Conservation (phyloP, 1,140 invertebrate species). For the Drosophila tristis region DNA sequence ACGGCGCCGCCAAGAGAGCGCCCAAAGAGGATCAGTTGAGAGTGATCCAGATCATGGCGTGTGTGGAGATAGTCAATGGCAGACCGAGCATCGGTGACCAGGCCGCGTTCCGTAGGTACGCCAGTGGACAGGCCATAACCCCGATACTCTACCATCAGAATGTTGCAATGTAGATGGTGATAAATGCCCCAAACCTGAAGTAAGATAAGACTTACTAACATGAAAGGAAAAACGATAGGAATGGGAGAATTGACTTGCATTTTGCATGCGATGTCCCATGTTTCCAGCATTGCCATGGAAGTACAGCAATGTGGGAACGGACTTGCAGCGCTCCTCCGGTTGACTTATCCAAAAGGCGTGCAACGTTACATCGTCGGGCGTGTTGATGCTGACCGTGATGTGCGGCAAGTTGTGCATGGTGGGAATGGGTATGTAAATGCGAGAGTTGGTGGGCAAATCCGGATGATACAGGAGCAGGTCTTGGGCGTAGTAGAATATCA, state of each 20-base stretch:
- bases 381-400: constrained; percentile 90
- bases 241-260: constrained; percentile 82
- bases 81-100: constrained; percentile 94
- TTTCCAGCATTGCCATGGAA: constrained; percentile 98
- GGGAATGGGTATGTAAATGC: constrained; percentile 93
- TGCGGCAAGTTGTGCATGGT: constrained; percentile 91
- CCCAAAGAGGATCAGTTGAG: constrained; percentile 96
- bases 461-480: constrained; percentile 95
- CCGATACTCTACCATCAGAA: constrained; percentile 96
- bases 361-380: constrained; percentile 91
- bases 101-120: constrained; percentile 92
- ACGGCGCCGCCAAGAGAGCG: constrained; percentile 95
- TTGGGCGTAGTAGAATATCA: constrained; percentile 92
- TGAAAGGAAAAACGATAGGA: not conserved
- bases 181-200: constrained; percentile 88
- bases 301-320: constrained; percentile 92
- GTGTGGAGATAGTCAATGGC: constrained; percentile 93
- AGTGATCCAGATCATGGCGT: constrained; percentile 92
- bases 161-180: constrained; percentile 92
- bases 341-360: constrained; percentile 95
- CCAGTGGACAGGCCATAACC: constrained; percentile 98
- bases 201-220: no score
- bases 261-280: constrained; percentile 94
- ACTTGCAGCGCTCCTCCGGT: constrained; percentile 87
- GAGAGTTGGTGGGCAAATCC: constrained; percentile 93